These are phyloP conservation scores for Acleris sparsana DNA, from an alignment of 2,888 invertebrate species.

Conservation along the genomic window DNA sequence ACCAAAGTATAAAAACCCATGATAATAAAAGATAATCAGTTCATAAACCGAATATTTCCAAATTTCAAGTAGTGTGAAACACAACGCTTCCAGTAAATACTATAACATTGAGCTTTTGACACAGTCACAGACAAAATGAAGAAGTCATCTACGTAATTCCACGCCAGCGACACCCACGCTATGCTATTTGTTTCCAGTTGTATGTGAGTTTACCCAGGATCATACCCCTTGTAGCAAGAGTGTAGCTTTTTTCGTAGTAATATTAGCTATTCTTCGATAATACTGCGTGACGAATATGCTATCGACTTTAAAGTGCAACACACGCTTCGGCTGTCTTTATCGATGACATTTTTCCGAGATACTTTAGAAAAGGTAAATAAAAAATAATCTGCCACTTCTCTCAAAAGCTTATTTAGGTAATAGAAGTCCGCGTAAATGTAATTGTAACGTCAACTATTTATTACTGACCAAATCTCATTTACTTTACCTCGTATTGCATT, in stretches of 20 bases:
- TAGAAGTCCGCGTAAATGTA: no score
- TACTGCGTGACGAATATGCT: conserved; percentile 61
- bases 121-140: conserved; percentile 60
- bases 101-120: conserved; percentile 76
- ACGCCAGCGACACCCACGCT: no score
- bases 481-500: no score
- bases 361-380: no score
- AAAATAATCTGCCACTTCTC: no score
- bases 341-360: conserved; percentile 18
- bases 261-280: conserved; percentile 45
- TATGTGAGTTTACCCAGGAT: no score
- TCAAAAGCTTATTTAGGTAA: no score
- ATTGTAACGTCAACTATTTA: no score
- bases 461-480: no score
- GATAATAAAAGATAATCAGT: conserved; percentile 25
- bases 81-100: conserved; percentile 45
- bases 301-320: conserved; percentile 31
- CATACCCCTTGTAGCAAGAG: no score
- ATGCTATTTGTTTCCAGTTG: no score
- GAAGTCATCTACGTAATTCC: conserved; percentile 51
- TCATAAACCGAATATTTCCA: conserved; percentile 39
- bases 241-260: conserved; percentile 42
- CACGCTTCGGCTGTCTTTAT: not conserved
- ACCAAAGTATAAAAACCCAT: conserved; percentile 25
- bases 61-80: conserved; percentile 39